Evolutionary conservation across 2,797 vertebrate genomes (phyloP).

Genomic region (Dromococcyx pavoninus): DNA sequence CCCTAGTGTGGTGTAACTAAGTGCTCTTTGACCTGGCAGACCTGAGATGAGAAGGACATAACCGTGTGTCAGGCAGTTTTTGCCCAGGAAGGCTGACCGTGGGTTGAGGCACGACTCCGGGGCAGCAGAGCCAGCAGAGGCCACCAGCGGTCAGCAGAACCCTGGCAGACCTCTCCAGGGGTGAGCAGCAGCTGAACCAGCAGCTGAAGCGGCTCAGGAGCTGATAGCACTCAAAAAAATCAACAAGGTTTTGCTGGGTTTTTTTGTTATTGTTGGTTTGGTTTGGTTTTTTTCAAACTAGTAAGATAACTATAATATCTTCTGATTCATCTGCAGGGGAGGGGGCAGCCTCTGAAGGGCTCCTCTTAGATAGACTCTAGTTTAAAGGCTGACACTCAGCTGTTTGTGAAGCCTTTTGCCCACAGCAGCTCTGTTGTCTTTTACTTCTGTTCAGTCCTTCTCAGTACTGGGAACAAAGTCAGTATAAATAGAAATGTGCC

Average conservation of each 20-base stretch:
- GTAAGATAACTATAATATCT: background rate
- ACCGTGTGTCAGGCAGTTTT: accelerated
- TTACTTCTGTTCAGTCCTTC: background rate
- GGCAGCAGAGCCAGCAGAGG: background rate
- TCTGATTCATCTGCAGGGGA: background rate
- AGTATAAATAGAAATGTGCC: background rate
- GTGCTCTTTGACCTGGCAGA: background rate
- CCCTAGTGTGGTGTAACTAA: background rate
- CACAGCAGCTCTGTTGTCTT: background rate
- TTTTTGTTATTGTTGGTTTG: no score
- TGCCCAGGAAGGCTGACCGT: accelerated
- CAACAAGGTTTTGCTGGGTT: no score
- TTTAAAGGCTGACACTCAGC: background rate
- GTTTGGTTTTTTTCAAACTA: background rate
- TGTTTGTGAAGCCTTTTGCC: background rate
- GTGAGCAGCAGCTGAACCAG: background rate
- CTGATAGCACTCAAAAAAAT: no score
- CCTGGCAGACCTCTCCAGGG: background rate
- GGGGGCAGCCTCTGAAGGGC: background rate
- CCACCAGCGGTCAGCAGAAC: background rate
- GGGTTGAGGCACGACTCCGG: accelerated
- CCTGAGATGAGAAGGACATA: background rate
- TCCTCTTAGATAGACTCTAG: background rate
- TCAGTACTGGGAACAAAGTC: background rate
- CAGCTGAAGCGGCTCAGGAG: background rate